Evolutionary conservation across 2,888 invertebrate species (phyloP).

Genomic region (Junonia oenone): DNA sequence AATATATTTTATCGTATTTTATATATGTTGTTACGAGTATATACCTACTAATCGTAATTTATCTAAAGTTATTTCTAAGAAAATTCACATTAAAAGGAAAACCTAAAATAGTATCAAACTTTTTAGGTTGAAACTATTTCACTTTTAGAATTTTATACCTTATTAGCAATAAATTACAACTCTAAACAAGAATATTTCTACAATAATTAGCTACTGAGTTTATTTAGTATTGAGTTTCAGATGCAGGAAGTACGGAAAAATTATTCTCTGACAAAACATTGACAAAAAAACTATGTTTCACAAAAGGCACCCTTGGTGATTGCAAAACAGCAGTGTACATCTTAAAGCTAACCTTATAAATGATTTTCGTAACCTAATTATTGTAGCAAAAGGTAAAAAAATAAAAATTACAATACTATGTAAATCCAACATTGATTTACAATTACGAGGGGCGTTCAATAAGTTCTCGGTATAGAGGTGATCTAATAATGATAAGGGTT

Average conservation of each 20-base stretch:
- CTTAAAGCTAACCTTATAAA: slow-evolving; percentile 9
- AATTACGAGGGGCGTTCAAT: too few relatives aligned
- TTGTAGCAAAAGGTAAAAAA: neutral
- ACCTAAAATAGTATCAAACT: too few relatives aligned
- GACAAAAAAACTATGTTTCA: slow-evolving; percentile 3
- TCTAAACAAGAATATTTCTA: neutral
- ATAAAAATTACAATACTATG: neutral
- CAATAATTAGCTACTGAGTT: neutral
- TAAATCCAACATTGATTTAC: too few relatives aligned
- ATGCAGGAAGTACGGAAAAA: neutral
- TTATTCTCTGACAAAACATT: neutral
- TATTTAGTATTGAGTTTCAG: neutral
- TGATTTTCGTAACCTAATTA: neutral
- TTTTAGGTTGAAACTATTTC: too few relatives aligned
- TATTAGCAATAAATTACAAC: neutral
- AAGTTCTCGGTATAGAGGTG: too few relatives aligned
- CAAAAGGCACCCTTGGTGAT: slow-evolving; percentile 13
- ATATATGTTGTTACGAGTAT: too few relatives aligned
- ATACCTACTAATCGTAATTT: too few relatives aligned
- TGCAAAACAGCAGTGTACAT: slow-evolving; percentile 15
- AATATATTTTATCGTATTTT: too few relatives aligned
- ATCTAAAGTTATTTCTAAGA: neutral
- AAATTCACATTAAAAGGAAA: too few relatives aligned
- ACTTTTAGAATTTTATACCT: too few relatives aligned
- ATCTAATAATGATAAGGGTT: too few relatives aligned